Percentiles rank a stretch among this genome's conserved stretches.
These are phyloP conservation scores for Temnothorax unifasciatus DNA, from an alignment of 2,888 invertebrate species.

Conservation along the genomic window DNA sequence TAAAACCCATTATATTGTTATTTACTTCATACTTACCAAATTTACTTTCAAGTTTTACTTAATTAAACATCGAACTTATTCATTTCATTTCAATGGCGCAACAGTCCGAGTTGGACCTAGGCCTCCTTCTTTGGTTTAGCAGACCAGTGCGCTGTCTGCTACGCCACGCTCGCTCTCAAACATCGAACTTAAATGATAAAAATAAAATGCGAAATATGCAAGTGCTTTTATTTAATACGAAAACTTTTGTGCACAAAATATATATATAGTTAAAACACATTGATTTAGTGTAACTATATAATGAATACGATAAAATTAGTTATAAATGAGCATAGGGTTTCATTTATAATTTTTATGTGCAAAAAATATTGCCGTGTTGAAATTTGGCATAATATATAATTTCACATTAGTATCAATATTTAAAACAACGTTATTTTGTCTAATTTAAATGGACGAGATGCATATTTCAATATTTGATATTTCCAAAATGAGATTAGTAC, in stretches of 20 bases:
- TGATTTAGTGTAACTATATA: not conserved
- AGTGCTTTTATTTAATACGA: constrained; percentile 15
- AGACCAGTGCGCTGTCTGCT: too few species aligned
- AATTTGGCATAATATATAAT: constrained; percentile 29
- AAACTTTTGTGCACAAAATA: not conserved
- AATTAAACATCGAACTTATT: too few species aligned
- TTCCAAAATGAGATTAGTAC: not conserved
- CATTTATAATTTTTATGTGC: constrained; percentile 4
- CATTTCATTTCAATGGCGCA: too few species aligned
- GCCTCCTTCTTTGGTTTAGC: too few species aligned
- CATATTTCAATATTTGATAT: not conserved
- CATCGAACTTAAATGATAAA: not conserved
- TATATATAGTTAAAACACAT: not conserved
- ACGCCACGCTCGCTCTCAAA: not conserved
- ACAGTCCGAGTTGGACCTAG: too few species aligned
- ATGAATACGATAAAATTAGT: not conserved
- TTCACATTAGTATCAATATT: constrained; percentile 30
- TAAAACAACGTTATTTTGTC: constrained; percentile 9
- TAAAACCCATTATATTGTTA: constrained; percentile 61
- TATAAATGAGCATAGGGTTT: not conserved
- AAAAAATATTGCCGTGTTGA: not conserved
- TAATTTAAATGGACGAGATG: not conserved
- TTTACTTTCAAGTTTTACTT: not conserved
- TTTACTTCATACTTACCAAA: constrained; percentile 27
- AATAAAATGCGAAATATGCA: not conserved